Conservation (phyloP, 2,113 vertebrate genomes). For the Perognathus longimembris region DNA sequence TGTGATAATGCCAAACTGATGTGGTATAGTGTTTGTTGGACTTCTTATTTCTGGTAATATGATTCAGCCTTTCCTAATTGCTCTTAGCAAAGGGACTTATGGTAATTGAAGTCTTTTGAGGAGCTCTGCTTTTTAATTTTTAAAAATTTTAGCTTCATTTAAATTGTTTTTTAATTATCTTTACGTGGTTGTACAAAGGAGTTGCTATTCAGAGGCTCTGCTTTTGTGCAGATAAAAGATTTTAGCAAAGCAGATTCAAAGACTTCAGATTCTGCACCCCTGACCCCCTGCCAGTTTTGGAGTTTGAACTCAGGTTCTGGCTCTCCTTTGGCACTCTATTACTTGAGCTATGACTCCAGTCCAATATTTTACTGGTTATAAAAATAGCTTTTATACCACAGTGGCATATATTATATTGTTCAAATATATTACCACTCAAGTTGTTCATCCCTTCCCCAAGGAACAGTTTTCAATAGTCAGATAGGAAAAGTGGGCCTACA, state of each 20-base stretch:
- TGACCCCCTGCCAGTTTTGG: no score
- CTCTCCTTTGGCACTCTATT: no score
- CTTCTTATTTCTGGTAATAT: neutral
- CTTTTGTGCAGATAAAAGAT: conserved; percentile 28
- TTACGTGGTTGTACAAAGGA: no score
- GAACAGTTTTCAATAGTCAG: conserved; percentile 14
- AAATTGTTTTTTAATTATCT: no score
- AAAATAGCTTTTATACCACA: conserved; percentile 48
- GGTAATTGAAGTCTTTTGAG: conserved; percentile 39
- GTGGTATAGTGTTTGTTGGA: neutral
- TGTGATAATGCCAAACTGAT: neutral
- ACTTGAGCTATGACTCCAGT: no score
- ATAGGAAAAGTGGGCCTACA: neutral
- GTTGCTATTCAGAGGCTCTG: neutral
- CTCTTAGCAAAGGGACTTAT: conserved; percentile 5
- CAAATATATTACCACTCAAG: conserved; percentile 15
- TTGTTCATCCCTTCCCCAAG: neutral
- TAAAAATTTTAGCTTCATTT: no score
- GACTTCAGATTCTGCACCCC: neutral
- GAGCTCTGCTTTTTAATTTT: neutral
- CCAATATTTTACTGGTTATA: no score
- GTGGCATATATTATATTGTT: neutral
- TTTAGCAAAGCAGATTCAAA: neutral
- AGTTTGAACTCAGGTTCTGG: no score
- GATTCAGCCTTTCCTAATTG: neutral